Evolutionary conservation across 2,888 invertebrate genomes (phyloP).

Genomic region (Helleia helle): DNA sequence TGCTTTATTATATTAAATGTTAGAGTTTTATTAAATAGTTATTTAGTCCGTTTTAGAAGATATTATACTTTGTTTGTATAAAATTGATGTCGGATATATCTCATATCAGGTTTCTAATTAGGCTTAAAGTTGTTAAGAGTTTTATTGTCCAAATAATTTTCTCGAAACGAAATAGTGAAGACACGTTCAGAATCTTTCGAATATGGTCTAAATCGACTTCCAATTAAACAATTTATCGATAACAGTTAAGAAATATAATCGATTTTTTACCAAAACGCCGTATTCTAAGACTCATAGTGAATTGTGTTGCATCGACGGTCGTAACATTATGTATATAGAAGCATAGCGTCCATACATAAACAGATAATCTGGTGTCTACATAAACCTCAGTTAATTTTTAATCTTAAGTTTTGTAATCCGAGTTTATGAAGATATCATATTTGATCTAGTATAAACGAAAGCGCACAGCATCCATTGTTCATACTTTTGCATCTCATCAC

Average conservation of each 20-base stretch:
- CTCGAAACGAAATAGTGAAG: background rate
- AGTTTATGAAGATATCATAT: conserved; percentile 51
- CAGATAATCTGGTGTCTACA: conserved; percentile 1
- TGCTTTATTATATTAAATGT: conserved; percentile 39
- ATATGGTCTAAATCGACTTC: background rate
- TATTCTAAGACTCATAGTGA: background rate
- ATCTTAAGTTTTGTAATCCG: conserved; percentile 20
- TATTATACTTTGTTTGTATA: conserved; percentile 25
- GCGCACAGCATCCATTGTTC: conserved; percentile 58
- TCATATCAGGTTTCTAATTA: conserved; percentile 21
- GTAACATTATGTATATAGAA: background rate
- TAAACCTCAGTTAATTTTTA: background rate
- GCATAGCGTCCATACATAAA: background rate
- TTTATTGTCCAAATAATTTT: conserved; percentile 1
- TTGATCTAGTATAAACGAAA: conserved; percentile 52
- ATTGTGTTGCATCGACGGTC: background rate
- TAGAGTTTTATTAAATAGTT: conserved; percentile 29
- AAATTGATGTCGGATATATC: conserved; percentile 29
- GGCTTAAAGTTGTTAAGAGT: conserved; percentile 10
- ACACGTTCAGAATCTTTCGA: background rate
- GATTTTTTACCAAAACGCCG: background rate
- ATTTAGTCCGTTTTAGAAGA: conserved; percentile 24
- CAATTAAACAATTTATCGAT: background rate
- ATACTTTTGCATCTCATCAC: conserved; percentile 29
- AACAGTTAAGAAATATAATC: background rate